phyloP scores from a whole-genome alignment of 2,888 invertebrate species.

The Nomada ferruginata region DNA sequence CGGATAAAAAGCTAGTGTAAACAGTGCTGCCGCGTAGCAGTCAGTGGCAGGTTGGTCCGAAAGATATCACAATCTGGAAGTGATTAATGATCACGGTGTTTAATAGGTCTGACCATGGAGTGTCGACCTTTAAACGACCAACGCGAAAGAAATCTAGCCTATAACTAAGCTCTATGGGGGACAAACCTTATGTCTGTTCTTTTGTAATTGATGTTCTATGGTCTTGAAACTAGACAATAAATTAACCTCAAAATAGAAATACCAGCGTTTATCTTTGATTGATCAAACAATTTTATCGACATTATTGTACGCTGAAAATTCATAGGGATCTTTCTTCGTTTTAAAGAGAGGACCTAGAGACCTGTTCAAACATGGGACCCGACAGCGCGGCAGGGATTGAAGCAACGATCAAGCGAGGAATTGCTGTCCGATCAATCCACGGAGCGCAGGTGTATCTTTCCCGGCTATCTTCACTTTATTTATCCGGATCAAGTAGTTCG shows the following conservation, averaged over 20 bases:
- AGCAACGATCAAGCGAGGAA: constrained; percentile 22
- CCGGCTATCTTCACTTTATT: constrained; percentile 41
- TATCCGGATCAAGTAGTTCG: constrained; percentile 48
- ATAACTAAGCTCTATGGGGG: neutral
- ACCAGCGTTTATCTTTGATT: too few species aligned
- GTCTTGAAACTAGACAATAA: too few species aligned
- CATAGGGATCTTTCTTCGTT: neutral
- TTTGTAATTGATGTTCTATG: neutral
- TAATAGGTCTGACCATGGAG: neutral
- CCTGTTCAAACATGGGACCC: neutral
- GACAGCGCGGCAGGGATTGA: neutral
- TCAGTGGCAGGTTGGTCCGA: neutral
- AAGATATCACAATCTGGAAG: constrained; percentile 4
- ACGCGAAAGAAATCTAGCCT: neutral
- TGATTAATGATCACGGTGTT: constrained; percentile 15
- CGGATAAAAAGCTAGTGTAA: constrained; percentile 13
- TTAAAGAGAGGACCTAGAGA: neutral
- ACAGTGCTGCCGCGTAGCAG: constrained; percentile 4
- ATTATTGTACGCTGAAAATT: too few species aligned
- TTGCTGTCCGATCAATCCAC: constrained; percentile 38
- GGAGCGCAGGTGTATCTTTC: constrained; percentile 30
- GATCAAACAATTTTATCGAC: too few species aligned
- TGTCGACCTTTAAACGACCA: neutral
- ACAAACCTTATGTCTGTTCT: neutral
- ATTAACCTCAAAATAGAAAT: too few species aligned